Percentiles rank a stretch among this genome's conserved stretches.
Evolutionary conservation across 2,888 invertebrate species (phyloP).

Genomic region (Orthosia cruda): DNA sequence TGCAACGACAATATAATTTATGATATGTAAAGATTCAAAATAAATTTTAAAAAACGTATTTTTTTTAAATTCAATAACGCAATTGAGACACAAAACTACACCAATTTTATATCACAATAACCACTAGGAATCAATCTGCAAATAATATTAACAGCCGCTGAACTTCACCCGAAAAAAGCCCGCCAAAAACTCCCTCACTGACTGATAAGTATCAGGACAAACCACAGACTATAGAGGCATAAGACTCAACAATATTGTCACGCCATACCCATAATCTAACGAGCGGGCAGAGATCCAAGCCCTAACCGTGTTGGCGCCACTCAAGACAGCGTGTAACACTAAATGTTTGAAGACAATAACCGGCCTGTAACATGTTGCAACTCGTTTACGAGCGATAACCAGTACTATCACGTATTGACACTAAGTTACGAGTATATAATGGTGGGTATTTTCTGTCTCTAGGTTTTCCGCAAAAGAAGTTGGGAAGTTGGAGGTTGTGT

Average conservation of each 20-base stretch:
- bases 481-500: not conserved
- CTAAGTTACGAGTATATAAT: constrained; percentile 21
- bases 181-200: too few relatives aligned
- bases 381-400: constrained; percentile 38
- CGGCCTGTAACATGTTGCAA: constrained; percentile 38
- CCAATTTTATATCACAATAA: too few relatives aligned
- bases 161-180: too few relatives aligned
- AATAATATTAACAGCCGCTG: too few relatives aligned
- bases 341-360: constrained; percentile 38
- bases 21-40: too few relatives aligned
- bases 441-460: not conserved
- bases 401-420: constrained; percentile 18
- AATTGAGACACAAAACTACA: too few relatives aligned
- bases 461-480: not conserved
- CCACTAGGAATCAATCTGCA: too few relatives aligned
- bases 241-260: constrained; percentile 8
- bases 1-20: too few relatives aligned
- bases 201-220: not conserved
- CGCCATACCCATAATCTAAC: not conserved
- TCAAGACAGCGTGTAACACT: constrained; percentile 37
- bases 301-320: constrained; percentile 30
- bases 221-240: not conserved
- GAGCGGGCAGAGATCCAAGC: constrained; percentile 47
- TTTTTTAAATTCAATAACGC: too few relatives aligned
- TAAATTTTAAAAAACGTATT: too few relatives aligned